These are phyloP conservation scores for Pimpla rufipes DNA, from an alignment of 2,888 invertebrate genomes.

Conservation along the genomic window DNA sequence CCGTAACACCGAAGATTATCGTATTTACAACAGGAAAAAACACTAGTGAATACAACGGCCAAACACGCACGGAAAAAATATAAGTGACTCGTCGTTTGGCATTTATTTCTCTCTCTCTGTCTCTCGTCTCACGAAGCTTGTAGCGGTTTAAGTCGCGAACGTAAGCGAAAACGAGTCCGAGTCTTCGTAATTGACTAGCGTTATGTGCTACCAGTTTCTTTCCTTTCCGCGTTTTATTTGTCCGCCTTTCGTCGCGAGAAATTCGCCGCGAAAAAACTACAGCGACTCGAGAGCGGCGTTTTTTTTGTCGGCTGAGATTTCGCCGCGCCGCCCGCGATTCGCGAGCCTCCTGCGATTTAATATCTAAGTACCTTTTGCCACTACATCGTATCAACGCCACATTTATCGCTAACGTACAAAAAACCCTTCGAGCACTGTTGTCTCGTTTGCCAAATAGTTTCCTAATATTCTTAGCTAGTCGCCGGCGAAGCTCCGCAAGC, in stretches of 20 bases:
- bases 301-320: neutral
- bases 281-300: neutral
- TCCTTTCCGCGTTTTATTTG: constrained; percentile 10
- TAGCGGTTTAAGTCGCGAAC: constrained; percentile 7
- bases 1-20: constrained; percentile 61
- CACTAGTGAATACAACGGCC: constrained; percentile 68
- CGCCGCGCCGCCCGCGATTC: neutral
- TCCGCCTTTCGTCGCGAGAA: neutral
- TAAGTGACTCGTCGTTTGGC: constrained; percentile 75
- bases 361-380: constrained; percentile 51
- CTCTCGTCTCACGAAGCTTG: constrained; percentile 54
- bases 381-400: constrained; percentile 43
- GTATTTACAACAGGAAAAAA: constrained; percentile 76
- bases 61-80: constrained; percentile 73
- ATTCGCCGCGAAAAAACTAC: neutral
- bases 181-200: constrained; percentile 84
- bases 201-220: constrained; percentile 72
- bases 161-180: constrained; percentile 21
- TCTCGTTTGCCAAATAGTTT: constrained; percentile 38
- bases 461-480: neutral
- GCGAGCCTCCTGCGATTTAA: constrained; percentile 9
- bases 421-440: constrained; percentile 51
- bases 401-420: constrained; percentile 63
- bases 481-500: constrained; percentile 16
- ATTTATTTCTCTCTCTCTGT: constrained; percentile 56